These are phyloP conservation scores for Lampris incognitus DNA, from an alignment of 2,113 vertebrate species.

Conservation along the genomic window DNA sequence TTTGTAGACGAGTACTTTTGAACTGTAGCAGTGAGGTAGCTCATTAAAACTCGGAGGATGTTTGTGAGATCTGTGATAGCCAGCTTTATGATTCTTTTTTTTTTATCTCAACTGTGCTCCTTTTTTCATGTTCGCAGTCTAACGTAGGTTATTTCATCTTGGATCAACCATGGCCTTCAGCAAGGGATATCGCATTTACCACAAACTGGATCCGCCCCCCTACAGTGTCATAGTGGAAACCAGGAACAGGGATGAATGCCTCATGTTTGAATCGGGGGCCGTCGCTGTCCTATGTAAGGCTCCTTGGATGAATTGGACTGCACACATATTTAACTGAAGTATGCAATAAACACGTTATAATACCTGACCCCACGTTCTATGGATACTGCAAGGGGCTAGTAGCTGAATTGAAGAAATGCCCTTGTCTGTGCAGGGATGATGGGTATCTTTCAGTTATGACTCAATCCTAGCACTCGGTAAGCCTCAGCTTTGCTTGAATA, in stretches of 20 bases:
- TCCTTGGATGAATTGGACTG: slow-evolving; percentile 20
- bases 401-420: not conserved
- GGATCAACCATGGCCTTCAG: slow-evolving; percentile 93
- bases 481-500: not conserved
- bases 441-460: not conserved
- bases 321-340: not conserved
- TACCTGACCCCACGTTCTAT: not conserved
- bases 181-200: slow-evolving; percentile 96
- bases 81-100: not conserved
- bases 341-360: not conserved
- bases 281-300: slow-evolving; percentile 96
- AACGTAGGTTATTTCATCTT: slow-evolving; percentile 50
- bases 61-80: not conserved
- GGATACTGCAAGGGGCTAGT: not conserved
- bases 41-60: not conserved
- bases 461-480: not conserved
- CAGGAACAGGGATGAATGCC: slow-evolving; percentile 92
- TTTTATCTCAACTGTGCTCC: not conserved
- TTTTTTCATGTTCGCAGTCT: slow-evolving; percentile 29
- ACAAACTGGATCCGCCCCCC: slow-evolving; percentile 95
- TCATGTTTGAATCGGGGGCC: slow-evolving; percentile 96
- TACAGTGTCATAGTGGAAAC: slow-evolving; percentile 97
- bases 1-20: not conserved
- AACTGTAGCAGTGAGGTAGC: not conserved
- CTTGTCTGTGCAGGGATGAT: not conserved